These are phyloP conservation scores for Omphaloscelis lunosa DNA, from an alignment of 2,888 invertebrate genomes.

Conservation along the genomic window DNA sequence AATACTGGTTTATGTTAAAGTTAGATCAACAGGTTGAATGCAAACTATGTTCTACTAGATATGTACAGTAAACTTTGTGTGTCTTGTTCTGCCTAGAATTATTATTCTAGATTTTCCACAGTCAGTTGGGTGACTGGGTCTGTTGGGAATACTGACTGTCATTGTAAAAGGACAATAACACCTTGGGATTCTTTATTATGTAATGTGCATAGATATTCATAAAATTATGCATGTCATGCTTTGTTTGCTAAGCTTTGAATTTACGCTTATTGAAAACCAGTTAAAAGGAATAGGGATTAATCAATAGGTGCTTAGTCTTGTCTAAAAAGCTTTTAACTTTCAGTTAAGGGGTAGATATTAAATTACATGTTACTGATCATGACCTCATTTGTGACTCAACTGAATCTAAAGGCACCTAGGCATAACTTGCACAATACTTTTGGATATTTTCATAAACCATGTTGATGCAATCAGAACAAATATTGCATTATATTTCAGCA, in stretches of 20 bases:
- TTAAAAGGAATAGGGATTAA: neutral
- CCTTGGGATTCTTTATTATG: neutral
- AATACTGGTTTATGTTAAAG: constrained; percentile 24
- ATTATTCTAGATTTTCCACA: neutral
- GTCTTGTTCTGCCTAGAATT: neutral
- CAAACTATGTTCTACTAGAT: constrained; percentile 14
- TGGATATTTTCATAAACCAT: constrained; percentile 11
- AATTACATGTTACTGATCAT: neutral
- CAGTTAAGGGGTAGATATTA: neutral
- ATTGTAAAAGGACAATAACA: neutral
- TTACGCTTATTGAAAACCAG: neutral
- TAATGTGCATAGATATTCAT: no score
- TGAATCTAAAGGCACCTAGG: neutral
- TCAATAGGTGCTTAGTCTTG: neutral
- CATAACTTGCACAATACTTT: constrained; percentile 34
- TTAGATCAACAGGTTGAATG: constrained; percentile 18
- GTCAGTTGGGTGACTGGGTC: no score
- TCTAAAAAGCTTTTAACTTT: no score
- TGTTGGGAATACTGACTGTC: neutral
- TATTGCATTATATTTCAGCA: constrained; percentile 4
- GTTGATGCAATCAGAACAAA: constrained; percentile 31
- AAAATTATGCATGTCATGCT: neutral
- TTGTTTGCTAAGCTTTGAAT: neutral
- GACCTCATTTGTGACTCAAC: constrained; percentile 16
- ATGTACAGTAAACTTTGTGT: neutral